These are phyloP conservation scores for Coracopsis vasa DNA, from an alignment of 2,113 vertebrate genomes.

Conservation along the genomic window DNA sequence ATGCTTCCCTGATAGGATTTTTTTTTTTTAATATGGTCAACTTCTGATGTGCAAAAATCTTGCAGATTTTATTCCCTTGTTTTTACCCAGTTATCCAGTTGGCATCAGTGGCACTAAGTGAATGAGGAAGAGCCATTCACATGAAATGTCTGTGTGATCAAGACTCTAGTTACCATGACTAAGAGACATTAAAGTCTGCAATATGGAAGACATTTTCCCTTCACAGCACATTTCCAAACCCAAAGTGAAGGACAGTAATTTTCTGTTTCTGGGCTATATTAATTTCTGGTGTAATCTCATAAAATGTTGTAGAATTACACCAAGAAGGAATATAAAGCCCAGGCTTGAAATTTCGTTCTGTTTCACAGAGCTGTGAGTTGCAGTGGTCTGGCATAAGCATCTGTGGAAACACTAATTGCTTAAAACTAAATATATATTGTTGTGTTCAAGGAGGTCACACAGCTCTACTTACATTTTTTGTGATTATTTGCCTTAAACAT, in stretches of 20 bases:
- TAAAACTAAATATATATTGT: conserved; percentile 43
- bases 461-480: conserved; percentile 24
- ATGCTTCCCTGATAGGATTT: neutral
- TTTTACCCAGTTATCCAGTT: neutral
- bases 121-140: neutral
- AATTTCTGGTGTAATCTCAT: neutral
- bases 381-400: conserved; percentile 10
- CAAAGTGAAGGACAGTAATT: neutral
- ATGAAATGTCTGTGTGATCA: neutral
- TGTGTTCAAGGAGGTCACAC: conserved; percentile 10
- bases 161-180: neutral
- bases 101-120: neutral
- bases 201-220: neutral
- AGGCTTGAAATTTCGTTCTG: conserved; percentile 14
- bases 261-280: neutral
- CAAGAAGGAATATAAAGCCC: neutral
- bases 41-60: neutral
- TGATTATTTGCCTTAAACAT: conserved; percentile 58
- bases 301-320: neutral
- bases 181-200: neutral
- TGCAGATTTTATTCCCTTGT: neutral
- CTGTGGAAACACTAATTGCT: conserved; percentile 18
- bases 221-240: neutral
- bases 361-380: conserved; percentile 13
- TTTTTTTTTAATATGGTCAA: neutral